Evolutionary conservation across 2,113 vertebrate species (phyloP).

Genomic region (Spheniscus mendiculus): DNA sequence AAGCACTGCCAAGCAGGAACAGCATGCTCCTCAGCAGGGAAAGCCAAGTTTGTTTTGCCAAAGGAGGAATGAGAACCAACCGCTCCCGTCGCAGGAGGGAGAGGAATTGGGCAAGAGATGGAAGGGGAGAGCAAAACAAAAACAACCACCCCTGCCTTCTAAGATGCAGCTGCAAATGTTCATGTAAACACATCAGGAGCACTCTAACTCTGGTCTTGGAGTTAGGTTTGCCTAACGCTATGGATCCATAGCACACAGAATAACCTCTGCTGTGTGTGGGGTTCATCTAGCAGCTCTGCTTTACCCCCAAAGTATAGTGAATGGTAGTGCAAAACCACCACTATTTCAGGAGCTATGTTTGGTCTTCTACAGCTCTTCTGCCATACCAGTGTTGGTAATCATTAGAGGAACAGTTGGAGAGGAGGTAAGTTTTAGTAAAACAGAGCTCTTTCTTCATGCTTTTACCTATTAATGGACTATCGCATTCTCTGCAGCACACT

Average conservation of each 20-base stretch:
- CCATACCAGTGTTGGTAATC: background rate
- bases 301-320: background rate
- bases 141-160: background rate
- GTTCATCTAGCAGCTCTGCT: background rate
- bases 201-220: background rate
- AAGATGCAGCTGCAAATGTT: background rate
- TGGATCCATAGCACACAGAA: background rate
- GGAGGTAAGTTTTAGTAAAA: background rate
- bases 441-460: background rate
- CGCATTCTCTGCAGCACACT: background rate
- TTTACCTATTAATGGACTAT: background rate
- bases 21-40: background rate
- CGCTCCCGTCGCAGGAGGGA: accelerated
- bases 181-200: background rate
- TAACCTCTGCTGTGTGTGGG: background rate
- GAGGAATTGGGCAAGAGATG: background rate
- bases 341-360: background rate
- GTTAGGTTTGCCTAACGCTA: background rate
- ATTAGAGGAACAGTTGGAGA: background rate
- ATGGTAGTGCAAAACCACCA: background rate
- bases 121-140: background rate
- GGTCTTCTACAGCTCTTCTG: background rate
- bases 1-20: background rate
- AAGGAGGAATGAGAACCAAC: background rate
- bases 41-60: background rate